Conservation (phyloP, 2,888 invertebrate species). For the Machimus atricapillus region DNA sequence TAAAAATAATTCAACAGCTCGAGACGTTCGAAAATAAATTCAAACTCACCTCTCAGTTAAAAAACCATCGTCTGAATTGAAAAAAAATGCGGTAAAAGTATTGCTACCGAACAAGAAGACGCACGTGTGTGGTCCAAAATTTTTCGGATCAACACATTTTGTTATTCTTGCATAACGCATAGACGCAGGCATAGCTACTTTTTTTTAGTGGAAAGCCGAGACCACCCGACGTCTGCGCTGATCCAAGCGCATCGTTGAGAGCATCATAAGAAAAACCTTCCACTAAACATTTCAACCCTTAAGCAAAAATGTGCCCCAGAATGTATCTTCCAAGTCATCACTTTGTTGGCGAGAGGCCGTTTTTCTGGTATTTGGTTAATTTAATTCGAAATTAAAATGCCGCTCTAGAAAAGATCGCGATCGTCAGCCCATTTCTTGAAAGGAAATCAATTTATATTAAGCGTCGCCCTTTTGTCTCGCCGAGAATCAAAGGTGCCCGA, state of each 20-base stretch:
- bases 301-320: constrained; percentile 18
- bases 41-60: neutral
- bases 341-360: neutral
- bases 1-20: neutral
- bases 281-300: constrained; percentile 33
- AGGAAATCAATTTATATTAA: constrained; percentile 35
- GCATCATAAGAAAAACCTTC: neutral
- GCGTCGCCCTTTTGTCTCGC: constrained; percentile 41
- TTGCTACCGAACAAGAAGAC: constrained; percentile 5
- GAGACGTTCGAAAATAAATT: neutral
- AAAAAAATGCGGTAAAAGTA: neutral
- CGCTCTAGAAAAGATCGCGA: constrained; percentile 43
- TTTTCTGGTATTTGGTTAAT: constrained; percentile 45
- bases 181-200: neutral
- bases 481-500: constrained; percentile 35
- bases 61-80: neutral
- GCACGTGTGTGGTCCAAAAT: constrained; percentile 36
- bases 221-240: constrained; percentile 23
- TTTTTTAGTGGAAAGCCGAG: neutral
- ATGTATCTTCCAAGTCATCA: neutral
- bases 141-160: constrained; percentile 37
- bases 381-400: constrained; percentile 47
- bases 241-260: neutral
- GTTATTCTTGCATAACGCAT: constrained; percentile 37
- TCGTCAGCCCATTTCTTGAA: constrained; percentile 13